Evolutionary conservation across 2,888 invertebrate genomes (phyloP).

Genomic region (Acanthopleura granulata): DNA sequence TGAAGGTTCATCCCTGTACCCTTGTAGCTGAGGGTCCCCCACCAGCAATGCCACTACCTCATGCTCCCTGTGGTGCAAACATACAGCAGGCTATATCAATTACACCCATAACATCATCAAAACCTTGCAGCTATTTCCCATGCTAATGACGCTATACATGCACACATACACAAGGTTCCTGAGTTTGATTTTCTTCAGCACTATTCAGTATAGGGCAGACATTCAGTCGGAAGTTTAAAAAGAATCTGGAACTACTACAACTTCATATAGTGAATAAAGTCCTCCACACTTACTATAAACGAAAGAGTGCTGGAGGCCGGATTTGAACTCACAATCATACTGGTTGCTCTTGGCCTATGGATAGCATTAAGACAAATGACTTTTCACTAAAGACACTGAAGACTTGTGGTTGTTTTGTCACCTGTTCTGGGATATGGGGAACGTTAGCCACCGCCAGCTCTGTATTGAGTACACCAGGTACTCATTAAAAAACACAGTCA

Average conservation of each 20-base stretch:
- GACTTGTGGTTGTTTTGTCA: not conserved
- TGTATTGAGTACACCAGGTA: conserved; percentile 53
- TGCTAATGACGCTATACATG: too few relatives aligned
- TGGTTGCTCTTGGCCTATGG: too few relatives aligned
- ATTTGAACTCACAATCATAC: not conserved
- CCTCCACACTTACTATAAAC: too few relatives aligned
- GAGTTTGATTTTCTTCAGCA: too few relatives aligned
- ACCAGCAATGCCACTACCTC: conserved; percentile 65
- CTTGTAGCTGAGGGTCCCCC: conserved; percentile 94
- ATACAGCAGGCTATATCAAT: too few relatives aligned
- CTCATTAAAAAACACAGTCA: conserved; percentile 49
- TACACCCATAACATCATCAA: too few relatives aligned
- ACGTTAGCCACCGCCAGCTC: conserved; percentile 50
- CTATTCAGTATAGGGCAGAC: too few relatives aligned
- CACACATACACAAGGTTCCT: too few relatives aligned
- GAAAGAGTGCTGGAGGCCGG: not conserved
- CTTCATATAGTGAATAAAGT: too few relatives aligned
- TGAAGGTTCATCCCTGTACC: conserved; percentile 80
- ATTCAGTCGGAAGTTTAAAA: too few relatives aligned
- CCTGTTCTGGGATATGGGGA: conserved; percentile 32
- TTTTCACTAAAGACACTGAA: conserved; percentile 23
- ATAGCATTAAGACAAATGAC: conserved; percentile 24
- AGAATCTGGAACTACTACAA: too few relatives aligned
- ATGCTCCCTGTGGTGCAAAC: conserved; percentile 26
- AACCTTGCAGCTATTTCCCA: too few relatives aligned